Base-by-base conservation (phyloP, 1,140 invertebrate genomes). In the Solenopsis fugax region DNA sequence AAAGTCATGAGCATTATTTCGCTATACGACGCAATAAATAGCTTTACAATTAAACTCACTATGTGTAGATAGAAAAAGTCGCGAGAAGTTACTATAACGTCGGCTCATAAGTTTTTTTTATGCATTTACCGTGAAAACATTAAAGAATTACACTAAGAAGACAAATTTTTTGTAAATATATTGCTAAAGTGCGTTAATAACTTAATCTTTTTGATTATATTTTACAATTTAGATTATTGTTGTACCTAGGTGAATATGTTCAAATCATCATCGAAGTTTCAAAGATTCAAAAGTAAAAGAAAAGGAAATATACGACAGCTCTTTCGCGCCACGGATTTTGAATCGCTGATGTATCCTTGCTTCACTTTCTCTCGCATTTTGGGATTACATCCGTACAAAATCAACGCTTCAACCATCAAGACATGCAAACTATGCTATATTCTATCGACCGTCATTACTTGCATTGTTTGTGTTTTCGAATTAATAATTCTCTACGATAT, bases 261-360 rank as follows among this genome's bases (percentile, higher is more conserved):
- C 1, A 41, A 67, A 13, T 67, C 16, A 1, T 6, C 18, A n/a
- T 21, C 10, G 7, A 45, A 2, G 7, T 12, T 45, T 6, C 18
- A 45, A 41, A 1, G 18, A 7, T 5, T 9, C 4, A 65, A 18
- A 64, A 2, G 2, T 10, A 65, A 21, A 21, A 67, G 64, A 67
- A 67, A 13, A 67, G 37, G n/a, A 13, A 62, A 62, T 1, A 45
- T 69, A 45, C 21, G 64, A 4, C 64, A 34, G n/a, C n/a, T 67
- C 21, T 67, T 67, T 5, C 10, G 5, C 0, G 64, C 64, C n/a
- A 67, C 37, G 2, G 37, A 67, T 67, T 67, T 67, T 45, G 37
- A 45, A 45, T 67, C 64, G n/a, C 21, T 67, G 18, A 67, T 67
- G 37, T 67, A 41, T 67, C 64, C 64, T 34, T 67, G 64, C 37